Evolutionary conservation across 2,113 vertebrate genomes (phyloP).

Genomic region (Callaeas wilsoni): DNA sequence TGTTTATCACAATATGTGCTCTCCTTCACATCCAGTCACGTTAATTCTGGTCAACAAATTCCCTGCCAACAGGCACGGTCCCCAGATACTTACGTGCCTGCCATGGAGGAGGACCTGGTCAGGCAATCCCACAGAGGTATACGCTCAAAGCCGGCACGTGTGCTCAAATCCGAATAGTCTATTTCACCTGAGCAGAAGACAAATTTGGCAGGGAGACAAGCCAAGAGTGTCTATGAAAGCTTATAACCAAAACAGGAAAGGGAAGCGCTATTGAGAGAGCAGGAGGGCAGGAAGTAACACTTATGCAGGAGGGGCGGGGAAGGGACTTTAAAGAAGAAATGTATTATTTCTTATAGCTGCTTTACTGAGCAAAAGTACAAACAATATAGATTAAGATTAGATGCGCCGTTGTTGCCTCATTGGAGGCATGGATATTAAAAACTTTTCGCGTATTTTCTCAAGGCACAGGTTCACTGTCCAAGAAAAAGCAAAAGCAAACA

Average conservation of each 20-base stretch:
- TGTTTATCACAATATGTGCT: neutral
- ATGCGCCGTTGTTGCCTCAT: neutral
- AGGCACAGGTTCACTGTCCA: neutral
- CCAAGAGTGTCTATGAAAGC: neutral
- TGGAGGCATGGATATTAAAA: neutral
- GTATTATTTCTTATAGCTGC: neutral
- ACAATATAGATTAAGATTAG: conserved; percentile 48
- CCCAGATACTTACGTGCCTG: conserved; percentile 57
- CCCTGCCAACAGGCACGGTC: neutral
- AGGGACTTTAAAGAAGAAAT: conserved; percentile 26
- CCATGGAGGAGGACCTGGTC: conserved; percentile 24
- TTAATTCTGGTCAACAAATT: neutral
- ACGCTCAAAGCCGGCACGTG: neutral
- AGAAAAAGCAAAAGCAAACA: conserved; percentile 43
- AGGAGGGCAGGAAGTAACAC: conserved; percentile 61
- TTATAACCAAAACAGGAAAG: conserved; percentile 68
- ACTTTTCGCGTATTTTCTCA: neutral
- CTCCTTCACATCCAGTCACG: neutral
- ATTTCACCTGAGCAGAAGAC: conserved; percentile 32
- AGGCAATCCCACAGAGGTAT: neutral
- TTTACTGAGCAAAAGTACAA: neutral
- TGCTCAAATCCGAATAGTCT: neutral
- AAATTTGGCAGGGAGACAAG: conserved; percentile 20
- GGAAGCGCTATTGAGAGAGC: conserved; percentile 49
- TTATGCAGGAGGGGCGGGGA: neutral